A percentile compares a stretch with the other conserved stretches of the same genome.
Conservation (phyloP, 2,888 invertebrate species). For the Sussaba pulchella region DNA sequence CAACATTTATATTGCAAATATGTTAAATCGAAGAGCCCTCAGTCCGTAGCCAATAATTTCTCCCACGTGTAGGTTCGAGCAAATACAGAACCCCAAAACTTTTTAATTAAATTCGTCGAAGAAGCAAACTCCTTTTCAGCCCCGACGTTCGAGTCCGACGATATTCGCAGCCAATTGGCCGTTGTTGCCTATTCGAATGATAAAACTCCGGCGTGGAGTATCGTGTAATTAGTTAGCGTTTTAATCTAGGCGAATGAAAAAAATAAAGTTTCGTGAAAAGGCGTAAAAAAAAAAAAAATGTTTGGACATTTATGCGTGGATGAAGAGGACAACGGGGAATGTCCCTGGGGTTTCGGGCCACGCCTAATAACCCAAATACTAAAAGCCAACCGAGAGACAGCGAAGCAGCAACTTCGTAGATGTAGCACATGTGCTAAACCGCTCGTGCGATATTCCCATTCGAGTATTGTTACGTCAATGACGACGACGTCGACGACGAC, state of each 20-base stretch:
- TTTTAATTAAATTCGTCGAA: slow-evolving; percentile 6
- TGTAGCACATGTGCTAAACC: neutral
- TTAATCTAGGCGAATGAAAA: slow-evolving; percentile 25
- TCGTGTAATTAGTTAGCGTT: slow-evolving; percentile 22
- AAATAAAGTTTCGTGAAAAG: slow-evolving; percentile 8
- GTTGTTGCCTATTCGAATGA: no score
- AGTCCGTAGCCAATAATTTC: no score
- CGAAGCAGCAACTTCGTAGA: neutral
- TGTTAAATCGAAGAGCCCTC: no score
- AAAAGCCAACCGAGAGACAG: slow-evolving; percentile 30
- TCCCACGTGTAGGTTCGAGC: no score
- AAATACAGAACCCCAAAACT: neutral
- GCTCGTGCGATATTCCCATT: slow-evolving; percentile 4
- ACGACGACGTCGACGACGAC: slow-evolving; percentile 7
- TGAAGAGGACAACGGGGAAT: slow-evolving; percentile 37
- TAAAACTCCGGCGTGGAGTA: neutral
- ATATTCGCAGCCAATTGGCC: neutral
- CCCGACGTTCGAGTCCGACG: neutral
- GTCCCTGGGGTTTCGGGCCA: slow-evolving; percentile 53
- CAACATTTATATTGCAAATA: no score
- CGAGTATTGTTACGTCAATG: slow-evolving; percentile 38
- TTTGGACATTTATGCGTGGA: slow-evolving; percentile 34
- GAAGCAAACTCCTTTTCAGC: neutral
- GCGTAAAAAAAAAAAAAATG: neutral
- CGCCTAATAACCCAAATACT: slow-evolving; percentile 66